Percentiles rank a stretch among this genome's conserved stretches.
These are phyloP conservation scores for Thelaira solivaga DNA, from an alignment of 2,888 invertebrate species.

Conservation along the genomic window DNA sequence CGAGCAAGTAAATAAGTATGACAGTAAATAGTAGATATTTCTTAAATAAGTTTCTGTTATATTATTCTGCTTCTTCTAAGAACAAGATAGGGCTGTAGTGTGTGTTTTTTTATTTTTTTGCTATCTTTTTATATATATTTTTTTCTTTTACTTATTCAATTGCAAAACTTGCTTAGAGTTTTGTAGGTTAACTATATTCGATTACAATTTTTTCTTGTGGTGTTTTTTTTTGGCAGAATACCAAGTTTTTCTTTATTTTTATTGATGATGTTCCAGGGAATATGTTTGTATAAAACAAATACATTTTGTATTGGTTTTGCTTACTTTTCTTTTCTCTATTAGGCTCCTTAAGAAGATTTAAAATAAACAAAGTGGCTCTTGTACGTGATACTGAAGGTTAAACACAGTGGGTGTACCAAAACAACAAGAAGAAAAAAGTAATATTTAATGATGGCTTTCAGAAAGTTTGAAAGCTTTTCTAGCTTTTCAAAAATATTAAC, in stretches of 20 bases:
- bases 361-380: too few relatives aligned
- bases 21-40: slow-evolving; percentile 27
- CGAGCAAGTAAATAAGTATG: slow-evolving; percentile 16
- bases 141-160: slow-evolving; percentile 12
- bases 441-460: too few relatives aligned
- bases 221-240: slow-evolving; percentile 56
- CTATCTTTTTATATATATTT: too few relatives aligned
- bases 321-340: not conserved
- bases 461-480: too few relatives aligned
- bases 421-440: too few relatives aligned
- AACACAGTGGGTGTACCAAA: not conserved
- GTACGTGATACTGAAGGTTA: not conserved
- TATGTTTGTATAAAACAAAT: slow-evolving; percentile 5
- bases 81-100: not conserved
- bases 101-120: too few relatives aligned
- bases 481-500: too few relatives aligned
- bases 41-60: not conserved
- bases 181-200: slow-evolving; percentile 60
- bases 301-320: slow-evolving; percentile 5
- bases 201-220: too few relatives aligned
- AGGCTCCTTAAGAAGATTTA: not conserved
- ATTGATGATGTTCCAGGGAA: not conserved
- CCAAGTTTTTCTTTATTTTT: slow-evolving; percentile 49
- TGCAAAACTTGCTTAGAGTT: slow-evolving; percentile 46
- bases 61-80: too few relatives aligned